A percentile compares a stretch with the other conserved stretches of the same genome.
These are phyloP conservation scores for Synanceia verrucosa DNA, from an alignment of 2,797 vertebrate species.

Conservation along the genomic window DNA sequence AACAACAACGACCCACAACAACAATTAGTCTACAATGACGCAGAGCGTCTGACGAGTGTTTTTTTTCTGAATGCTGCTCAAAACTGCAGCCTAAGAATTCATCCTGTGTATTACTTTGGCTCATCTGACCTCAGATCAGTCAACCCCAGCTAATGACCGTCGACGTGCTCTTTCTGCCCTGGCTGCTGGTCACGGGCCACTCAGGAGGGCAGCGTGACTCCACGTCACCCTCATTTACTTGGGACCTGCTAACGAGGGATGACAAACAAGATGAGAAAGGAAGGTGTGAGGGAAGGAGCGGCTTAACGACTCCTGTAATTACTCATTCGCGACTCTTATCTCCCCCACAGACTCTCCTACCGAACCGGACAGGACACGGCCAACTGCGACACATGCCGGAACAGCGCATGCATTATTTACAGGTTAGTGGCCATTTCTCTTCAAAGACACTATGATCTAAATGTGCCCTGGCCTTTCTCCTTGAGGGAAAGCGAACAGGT, in stretches of 20 bases:
- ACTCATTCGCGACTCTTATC: conserved; percentile 78
- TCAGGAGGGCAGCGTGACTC: conserved; percentile 48
- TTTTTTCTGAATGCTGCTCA: background rate
- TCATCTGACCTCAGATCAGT: conserved; percentile 45
- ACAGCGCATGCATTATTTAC: conserved; percentile 99
- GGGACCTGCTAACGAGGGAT: conserved; percentile 58
- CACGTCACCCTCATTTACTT: conserved; percentile 61
- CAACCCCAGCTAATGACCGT: conserved; percentile 37
- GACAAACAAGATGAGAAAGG: conserved; percentile 68
- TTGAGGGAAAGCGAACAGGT: conserved; percentile 34
- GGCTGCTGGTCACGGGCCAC: conserved; percentile 52
- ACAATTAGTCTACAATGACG: background rate
- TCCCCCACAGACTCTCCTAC: conserved; percentile 93
- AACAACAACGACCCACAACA: background rate
- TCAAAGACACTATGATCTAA: conserved; percentile 57
- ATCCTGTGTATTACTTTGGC: conserved; percentile 6
- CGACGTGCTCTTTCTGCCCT: conserved; percentile 28
- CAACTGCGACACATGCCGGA: conserved; percentile 99
- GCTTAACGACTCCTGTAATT: conserved; percentile 73
- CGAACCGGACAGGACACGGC: conserved; percentile 99
- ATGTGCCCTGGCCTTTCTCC: conserved; percentile 47
- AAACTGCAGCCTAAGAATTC: conserved; percentile 10
- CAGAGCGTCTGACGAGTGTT: background rate
- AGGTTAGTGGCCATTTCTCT: conserved; percentile 85
- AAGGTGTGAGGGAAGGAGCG: conserved; percentile 46